A percentile compares a stretch with the other conserved stretches of the same genome.
These are phyloP conservation scores for Drosophila tristis DNA, from an alignment of 1,140 invertebrate species.

Conservation along the genomic window DNA sequence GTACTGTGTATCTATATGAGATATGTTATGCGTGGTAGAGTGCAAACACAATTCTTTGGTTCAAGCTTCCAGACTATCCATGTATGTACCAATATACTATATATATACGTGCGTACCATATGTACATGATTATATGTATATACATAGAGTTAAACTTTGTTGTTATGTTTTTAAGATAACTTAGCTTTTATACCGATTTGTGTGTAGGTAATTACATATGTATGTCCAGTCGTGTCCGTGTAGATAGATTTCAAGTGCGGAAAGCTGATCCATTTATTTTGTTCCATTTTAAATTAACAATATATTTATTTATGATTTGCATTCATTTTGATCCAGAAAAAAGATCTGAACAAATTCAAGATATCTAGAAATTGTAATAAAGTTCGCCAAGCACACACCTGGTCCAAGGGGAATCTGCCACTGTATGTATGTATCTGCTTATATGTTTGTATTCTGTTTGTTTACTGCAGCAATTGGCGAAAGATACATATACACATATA, in stretches of 20 bases:
- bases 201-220: conserved; percentile 21
- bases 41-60: not conserved
- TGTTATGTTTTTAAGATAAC: conserved; percentile 74
- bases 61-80: conserved; percentile 10
- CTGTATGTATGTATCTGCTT: conserved; percentile 3
- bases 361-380: conserved; percentile 13
- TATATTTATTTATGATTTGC: not conserved
- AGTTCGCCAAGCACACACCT: conserved; percentile 11
- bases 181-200: conserved; percentile 42
- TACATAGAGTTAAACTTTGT: conserved; percentile 47
- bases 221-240: conserved; percentile 10
- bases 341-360: conserved; percentile 1
- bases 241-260: not conserved
- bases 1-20: too few relatives aligned
- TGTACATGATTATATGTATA: conserved; percentile 22
- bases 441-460: not conserved
- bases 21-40: too few relatives aligned
- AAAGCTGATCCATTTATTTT: not conserved
- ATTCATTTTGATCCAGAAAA: not conserved
- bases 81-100: not conserved
- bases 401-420: not conserved
- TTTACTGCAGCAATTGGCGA: conserved; percentile 2
- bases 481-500: conserved; percentile 4
- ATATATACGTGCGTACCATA: conserved; percentile 18
- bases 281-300: not conserved